Evolutionary conservation across 2,888 invertebrate genomes (phyloP).

Genomic region (Emesis furor): DNA sequence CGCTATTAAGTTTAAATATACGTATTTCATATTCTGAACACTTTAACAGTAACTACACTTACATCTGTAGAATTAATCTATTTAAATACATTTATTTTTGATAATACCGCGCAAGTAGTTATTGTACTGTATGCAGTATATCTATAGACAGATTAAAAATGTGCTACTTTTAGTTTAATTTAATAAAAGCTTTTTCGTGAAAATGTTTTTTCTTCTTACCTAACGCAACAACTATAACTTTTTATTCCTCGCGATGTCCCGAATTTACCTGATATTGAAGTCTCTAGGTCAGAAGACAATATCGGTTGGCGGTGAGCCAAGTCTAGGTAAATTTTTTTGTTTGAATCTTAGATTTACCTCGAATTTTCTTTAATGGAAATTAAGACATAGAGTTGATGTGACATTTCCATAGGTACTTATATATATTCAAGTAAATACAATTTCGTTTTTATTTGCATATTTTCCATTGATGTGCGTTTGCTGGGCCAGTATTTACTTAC

Average conservation of each 20-base stretch:
- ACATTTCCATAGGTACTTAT: not conserved
- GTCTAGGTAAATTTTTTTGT: not conserved
- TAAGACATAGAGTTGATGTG: not conserved
- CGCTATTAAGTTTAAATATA: no score
- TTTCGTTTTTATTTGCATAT: not conserved
- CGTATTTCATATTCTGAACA: no score
- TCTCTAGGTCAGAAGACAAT: not conserved
- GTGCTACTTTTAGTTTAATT: no score
- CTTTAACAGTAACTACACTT: no score
- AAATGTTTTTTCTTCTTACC: no score
- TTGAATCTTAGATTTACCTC: not conserved
- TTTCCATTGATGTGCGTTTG: not conserved
- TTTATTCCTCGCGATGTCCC: not conserved
- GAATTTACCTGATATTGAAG: not conserved
- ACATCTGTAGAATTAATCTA: no score
- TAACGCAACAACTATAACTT: no score
- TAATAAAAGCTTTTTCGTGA: no score
- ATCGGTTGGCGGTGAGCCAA: not conserved
- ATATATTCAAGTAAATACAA: not conserved
- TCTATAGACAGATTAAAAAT: no score
- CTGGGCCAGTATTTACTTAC: not conserved
- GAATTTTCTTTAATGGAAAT: conserved; percentile 9
- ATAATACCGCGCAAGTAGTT: no score
- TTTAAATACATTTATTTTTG: no score
- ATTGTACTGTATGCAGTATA: no score